Evolutionary conservation across 2,113 vertebrate genomes (phyloP).

Genomic region (Melanotaenia duboulayi): DNA sequence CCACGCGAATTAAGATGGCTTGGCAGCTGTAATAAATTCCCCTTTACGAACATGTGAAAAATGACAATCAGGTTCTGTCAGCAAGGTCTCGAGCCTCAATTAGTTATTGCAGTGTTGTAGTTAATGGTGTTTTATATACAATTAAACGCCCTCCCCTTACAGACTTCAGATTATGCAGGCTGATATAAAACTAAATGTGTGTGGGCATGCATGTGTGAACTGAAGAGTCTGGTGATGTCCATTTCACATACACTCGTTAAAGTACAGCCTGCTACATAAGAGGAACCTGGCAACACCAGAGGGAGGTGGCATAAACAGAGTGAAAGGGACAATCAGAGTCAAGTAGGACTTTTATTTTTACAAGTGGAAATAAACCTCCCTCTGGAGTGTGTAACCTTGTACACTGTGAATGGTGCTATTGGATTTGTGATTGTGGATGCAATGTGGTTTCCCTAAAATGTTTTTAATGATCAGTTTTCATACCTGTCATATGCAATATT

Average conservation of each 20-base stretch:
- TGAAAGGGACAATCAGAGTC: conserved; percentile 20
- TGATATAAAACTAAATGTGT: neutral
- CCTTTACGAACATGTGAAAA: neutral
- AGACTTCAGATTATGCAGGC: neutral
- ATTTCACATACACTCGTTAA: conserved; percentile 6
- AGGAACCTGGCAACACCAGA: conserved; percentile 18
- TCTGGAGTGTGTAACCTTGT: conserved; percentile 1
- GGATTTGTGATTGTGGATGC: neutral
- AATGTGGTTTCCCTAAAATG: conserved; percentile 6
- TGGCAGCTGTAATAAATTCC: neutral
- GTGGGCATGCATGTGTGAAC: neutral
- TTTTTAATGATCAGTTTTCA: conserved; percentile 20
- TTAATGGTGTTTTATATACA: neutral
- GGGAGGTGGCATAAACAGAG: neutral
- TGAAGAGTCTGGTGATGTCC: neutral
- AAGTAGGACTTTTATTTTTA: conserved; percentile 17
- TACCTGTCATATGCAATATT: conserved; percentile 13
- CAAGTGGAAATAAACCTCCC: conserved; percentile 20
- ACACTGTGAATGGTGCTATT: neutral
- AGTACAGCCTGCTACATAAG: conserved; percentile 16
- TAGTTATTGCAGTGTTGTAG: neutral
- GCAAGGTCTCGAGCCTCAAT: neutral
- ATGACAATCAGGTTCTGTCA: conserved; percentile 7
- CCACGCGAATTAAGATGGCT: too few relatives aligned
- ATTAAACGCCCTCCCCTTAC: neutral